Evolutionary conservation across 1,140 invertebrate species (phyloP).

Genomic region (Andrena cerasifolii): DNA sequence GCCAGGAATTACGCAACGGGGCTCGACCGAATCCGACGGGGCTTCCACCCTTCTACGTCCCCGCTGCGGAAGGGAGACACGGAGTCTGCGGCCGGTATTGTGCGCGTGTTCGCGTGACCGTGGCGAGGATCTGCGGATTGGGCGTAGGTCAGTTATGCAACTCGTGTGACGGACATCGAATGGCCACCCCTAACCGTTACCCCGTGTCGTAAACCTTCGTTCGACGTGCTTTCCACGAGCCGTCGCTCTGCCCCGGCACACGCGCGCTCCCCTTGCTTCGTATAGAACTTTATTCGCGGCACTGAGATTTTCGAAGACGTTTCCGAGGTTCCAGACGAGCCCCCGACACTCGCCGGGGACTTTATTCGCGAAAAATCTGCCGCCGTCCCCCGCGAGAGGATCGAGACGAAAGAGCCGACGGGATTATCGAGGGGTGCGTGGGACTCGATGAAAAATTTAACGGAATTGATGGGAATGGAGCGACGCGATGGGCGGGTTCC

Average conservation of each 20-base stretch:
- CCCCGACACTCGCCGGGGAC: too few species aligned
- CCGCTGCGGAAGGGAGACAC: constrained; percentile 21
- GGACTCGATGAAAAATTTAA: constrained; percentile 64
- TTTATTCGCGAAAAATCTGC: not conserved
- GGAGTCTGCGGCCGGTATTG: constrained; percentile 7
- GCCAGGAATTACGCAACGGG: not conserved
- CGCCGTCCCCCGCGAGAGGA: too few species aligned
- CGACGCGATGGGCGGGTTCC: constrained; percentile 45
- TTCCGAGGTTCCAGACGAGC: too few species aligned
- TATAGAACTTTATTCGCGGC: too few species aligned
- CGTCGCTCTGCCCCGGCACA: too few species aligned
- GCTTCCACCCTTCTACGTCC: constrained; percentile 8
- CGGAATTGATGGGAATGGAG: constrained; percentile 67
- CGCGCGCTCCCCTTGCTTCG: too few species aligned
- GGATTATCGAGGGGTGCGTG: constrained; percentile 30
- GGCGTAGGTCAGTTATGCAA: constrained; percentile 64
- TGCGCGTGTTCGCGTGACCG: constrained; percentile 42
- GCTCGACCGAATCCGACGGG: too few species aligned
- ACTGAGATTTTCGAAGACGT: too few species aligned
- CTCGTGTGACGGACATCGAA: constrained; percentile 14
- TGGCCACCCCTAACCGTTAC: not conserved
- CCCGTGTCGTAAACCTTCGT: not conserved
- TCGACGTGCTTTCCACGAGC: not conserved
- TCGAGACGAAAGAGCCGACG: not conserved
- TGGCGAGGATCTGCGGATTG: constrained; percentile 44